Conservation (phyloP, 1,140 invertebrate genomes). For the Bombus haemorrhoidalis region DNA sequence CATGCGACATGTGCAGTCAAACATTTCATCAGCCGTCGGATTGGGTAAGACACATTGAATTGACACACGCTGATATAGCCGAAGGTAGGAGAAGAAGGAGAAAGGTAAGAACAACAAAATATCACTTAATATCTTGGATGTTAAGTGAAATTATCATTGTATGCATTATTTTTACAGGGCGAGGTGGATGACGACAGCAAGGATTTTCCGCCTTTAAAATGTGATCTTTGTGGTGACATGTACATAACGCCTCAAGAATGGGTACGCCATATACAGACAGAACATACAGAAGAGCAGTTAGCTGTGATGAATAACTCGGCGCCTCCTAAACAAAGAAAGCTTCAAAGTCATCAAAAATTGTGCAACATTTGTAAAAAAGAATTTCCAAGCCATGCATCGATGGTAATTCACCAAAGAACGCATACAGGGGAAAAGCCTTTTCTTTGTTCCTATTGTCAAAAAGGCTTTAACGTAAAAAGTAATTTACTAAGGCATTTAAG, state of each 20-base stretch:
- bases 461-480: conserved; percentile 91
- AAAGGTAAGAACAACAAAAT: conserved; percentile 73
- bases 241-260: conserved; percentile 92
- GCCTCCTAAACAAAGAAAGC: conserved; percentile 84
- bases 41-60: conserved; percentile 91
- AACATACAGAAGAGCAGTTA: conserved; percentile 92
- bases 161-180: conserved; percentile 77
- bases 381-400: conserved; percentile 90
- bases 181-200: conserved; percentile 86
- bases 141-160: not conserved
- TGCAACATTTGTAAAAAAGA: conserved; percentile 89
- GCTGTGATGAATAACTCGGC: conserved; percentile 90
- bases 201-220: conserved; percentile 87
- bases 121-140: not conserved
- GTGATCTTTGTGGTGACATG: conserved; percentile 91
- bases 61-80: conserved; percentile 86
- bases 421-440: conserved; percentile 89
- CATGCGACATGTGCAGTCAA: conserved; percentile 92
- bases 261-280: conserved; percentile 92
- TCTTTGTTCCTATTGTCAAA: conserved; percentile 88
- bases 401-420: conserved; percentile 88
- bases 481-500: conserved; percentile 88
- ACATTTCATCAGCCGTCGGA: conserved; percentile 91
- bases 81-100: conserved; percentile 84
- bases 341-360: conserved; percentile 85